phyloP scores from a whole-genome alignment of 2,888 invertebrate genomes.

The Diplolepis rosae region DNA sequence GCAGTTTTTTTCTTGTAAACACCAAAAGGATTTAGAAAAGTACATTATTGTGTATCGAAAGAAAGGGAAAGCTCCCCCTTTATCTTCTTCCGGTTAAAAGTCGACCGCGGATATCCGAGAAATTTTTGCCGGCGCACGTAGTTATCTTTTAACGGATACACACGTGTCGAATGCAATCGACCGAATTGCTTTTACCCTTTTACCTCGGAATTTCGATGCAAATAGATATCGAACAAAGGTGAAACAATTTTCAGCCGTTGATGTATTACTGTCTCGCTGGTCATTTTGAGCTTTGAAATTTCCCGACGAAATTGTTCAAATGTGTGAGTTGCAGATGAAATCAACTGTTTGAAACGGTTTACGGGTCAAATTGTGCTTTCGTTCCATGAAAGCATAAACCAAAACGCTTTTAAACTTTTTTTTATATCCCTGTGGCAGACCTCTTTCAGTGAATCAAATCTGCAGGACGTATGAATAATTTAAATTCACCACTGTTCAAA shows the following conservation, averaged over 20 bases:
- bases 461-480: no score
- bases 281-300: conserved; percentile 28
- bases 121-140: conserved; percentile 29
- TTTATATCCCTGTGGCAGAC: neutral
- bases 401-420: neutral
- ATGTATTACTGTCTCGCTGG: conserved; percentile 23
- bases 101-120: conserved; percentile 19
- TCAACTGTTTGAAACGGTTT: conserved; percentile 27
- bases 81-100: conserved; percentile 22
- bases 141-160: conserved; percentile 13
- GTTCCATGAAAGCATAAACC: neutral
- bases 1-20: neutral
- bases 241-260: conserved; percentile 17
- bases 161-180: conserved; percentile 21
- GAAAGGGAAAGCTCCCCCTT: conserved; percentile 18
- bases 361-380: conserved; percentile 10
- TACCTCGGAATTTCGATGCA: conserved; percentile 20
- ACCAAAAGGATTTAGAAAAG: neutral
- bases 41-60: conserved; percentile 10
- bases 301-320: neutral
- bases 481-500: no score
- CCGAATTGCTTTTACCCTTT: conserved; percentile 28
- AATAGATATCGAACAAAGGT: conserved; percentile 4
- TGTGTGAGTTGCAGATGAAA: conserved; percentile 5
- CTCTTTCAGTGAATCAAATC: no score